These are phyloP conservation scores for Acronicta leporina DNA, from an alignment of 2,888 invertebrate species.

Conservation along the genomic window DNA sequence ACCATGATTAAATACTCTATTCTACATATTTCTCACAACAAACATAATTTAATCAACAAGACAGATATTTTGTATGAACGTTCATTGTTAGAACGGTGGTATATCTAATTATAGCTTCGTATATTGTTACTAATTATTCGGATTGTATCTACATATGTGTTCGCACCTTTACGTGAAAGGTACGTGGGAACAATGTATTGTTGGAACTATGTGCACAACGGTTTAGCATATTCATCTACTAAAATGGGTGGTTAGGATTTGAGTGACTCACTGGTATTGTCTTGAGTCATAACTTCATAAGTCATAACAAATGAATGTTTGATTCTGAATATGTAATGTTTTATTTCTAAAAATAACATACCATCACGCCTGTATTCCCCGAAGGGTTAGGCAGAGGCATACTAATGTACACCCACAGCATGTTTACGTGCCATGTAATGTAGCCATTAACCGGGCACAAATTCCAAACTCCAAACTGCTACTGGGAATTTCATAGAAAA, in stretches of 20 bases:
- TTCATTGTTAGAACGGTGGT: slow-evolving; percentile 49
- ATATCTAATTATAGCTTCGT: slow-evolving; percentile 43
- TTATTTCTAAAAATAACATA: too few relatives aligned
- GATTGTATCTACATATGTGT: slow-evolving; percentile 52
- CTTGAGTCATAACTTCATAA: slow-evolving; percentile 12
- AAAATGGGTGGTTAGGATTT: slow-evolving; percentile 24
- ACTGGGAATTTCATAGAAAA: too few relatives aligned
- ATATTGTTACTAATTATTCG: slow-evolving; percentile 47
- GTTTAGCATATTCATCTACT: slow-evolving; percentile 39
- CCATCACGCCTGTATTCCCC: too few relatives aligned
- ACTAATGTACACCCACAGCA: too few relatives aligned
- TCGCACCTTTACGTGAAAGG: slow-evolving; percentile 53
- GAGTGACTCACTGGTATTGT: slow-evolving; percentile 16
- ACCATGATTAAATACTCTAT: slow-evolving; percentile 13
- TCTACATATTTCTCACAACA: slow-evolving; percentile 26
- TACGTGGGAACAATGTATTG: slow-evolving; percentile 52
- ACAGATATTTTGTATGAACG: slow-evolving; percentile 24
- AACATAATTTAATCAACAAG: slow-evolving; percentile 48
- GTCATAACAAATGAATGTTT: slow-evolving; percentile 1
- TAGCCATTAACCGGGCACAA: too few relatives aligned
- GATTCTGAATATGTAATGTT: too few relatives aligned
- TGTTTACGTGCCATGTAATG: too few relatives aligned
- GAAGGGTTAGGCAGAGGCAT: too few relatives aligned
- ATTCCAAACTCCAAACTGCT: too few relatives aligned
- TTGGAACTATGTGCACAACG: slow-evolving; percentile 43